Evolutionary conservation across 2,797 vertebrate species (phyloP).

Genomic region (Pterois miles): DNA sequence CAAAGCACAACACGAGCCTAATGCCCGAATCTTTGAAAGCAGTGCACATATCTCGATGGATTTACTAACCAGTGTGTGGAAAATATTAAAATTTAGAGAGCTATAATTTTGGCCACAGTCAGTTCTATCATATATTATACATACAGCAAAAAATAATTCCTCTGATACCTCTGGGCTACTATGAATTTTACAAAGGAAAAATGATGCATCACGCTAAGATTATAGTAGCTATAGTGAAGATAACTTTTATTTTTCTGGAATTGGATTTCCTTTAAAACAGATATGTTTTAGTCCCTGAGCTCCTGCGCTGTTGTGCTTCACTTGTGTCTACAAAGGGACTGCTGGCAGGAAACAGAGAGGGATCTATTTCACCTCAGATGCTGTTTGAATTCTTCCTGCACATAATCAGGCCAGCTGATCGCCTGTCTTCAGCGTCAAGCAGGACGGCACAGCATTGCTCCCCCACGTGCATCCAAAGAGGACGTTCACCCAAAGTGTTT

Average conservation of each 20-base stretch:
- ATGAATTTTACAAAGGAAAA: constrained; percentile 36
- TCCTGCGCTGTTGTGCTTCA: constrained; percentile 25
- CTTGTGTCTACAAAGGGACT: constrained; percentile 33
- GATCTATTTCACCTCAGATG: constrained; percentile 60
- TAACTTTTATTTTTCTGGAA: constrained; percentile 20
- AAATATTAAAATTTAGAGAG: background rate
- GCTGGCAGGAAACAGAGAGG: constrained; percentile 46
- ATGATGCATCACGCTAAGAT: constrained; percentile 17
- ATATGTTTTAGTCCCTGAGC: constrained; percentile 31
- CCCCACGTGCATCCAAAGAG: constrained; percentile 5
- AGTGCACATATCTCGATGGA: background rate
- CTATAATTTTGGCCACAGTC: constrained; percentile 13
- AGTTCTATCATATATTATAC: constrained; percentile 7
- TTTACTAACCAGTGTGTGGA: background rate
- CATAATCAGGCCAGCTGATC: constrained; percentile 52
- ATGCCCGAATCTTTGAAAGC: constrained; percentile 1
- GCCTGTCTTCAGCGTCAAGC: constrained; percentile 25
- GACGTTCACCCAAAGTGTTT: background rate
- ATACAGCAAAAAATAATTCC: constrained; percentile 17
- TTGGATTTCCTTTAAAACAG: constrained; percentile 47
- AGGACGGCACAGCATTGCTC: constrained; percentile 15
- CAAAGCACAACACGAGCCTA: constrained; percentile 13
- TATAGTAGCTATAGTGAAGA: constrained; percentile 16
- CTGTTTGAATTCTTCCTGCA: constrained; percentile 55
- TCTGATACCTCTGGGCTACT: constrained; percentile 19